Percentiles rank a stretch among this genome's conserved stretches.
Conservation (phyloP, 1,140 invertebrate genomes). For the Caerostris darwini region DNA sequence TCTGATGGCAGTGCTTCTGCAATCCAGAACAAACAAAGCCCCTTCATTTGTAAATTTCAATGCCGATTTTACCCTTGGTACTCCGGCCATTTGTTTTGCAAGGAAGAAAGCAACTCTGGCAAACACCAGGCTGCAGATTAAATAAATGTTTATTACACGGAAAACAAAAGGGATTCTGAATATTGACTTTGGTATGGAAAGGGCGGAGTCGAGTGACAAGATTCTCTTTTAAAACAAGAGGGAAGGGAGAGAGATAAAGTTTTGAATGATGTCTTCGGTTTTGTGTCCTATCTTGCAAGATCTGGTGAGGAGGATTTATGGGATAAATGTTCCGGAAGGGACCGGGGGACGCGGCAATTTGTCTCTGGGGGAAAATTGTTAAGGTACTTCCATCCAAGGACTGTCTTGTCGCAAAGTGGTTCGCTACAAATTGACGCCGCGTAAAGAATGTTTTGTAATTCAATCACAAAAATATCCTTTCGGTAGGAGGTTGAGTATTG, state of each 20-base stretch:
- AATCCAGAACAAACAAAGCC: background rate
- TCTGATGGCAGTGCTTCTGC: background rate
- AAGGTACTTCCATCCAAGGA: background rate
- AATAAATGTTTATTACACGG: slow-evolving; percentile 60
- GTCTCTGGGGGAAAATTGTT: slow-evolving; percentile 34
- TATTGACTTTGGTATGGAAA: slow-evolving; percentile 29
- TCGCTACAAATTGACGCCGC: background rate
- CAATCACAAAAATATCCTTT: slow-evolving; percentile 14
- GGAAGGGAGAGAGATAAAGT: slow-evolving; percentile 19
- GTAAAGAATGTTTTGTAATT: slow-evolving; percentile 31
- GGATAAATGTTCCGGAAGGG: slow-evolving; percentile 59
- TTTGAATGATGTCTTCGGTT: slow-evolving; percentile 60
- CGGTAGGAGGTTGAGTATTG: background rate
- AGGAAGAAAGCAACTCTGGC: background rate
- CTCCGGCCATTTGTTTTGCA: slow-evolving; percentile 15
- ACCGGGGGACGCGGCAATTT: slow-evolving; percentile 4
- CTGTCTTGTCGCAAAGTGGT: background rate
- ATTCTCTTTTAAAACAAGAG: slow-evolving; percentile 29
- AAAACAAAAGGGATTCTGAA: slow-evolving; percentile 52
- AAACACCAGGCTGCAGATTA: slow-evolving; percentile 2
- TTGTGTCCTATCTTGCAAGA: slow-evolving; percentile 54
- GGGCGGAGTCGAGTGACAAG: background rate
- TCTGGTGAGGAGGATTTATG: slow-evolving; percentile 53
- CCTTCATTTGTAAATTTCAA: slow-evolving; percentile 8
- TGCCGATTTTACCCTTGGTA: slow-evolving; percentile 16